Evolutionary conservation across 2,113 vertebrate genomes (phyloP).

Genomic region (Clarias batrachus): DNA sequence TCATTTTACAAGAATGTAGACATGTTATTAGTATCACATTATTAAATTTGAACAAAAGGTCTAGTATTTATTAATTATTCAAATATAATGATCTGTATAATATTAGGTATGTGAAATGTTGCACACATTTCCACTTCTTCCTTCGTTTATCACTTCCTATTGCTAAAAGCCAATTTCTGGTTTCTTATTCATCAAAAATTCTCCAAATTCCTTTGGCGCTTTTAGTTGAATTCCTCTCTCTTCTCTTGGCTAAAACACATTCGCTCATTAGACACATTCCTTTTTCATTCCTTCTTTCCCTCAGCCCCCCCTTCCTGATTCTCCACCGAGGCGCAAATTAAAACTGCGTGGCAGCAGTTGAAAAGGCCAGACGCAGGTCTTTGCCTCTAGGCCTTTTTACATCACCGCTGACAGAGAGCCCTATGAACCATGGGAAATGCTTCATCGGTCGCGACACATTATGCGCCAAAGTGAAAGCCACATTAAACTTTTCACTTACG

Average conservation of each 20-base stretch:
- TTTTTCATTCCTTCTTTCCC: constrained; percentile 7
- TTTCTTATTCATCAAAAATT: constrained; percentile 30
- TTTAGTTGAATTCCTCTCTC: constrained; percentile 19
- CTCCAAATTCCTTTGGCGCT: constrained; percentile 48
- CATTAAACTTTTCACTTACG: constrained; percentile 75
- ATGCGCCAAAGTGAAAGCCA: constrained; percentile 69
- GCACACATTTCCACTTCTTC: neutral
- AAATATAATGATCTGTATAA: neutral
- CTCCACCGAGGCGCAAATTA: constrained; percentile 64
- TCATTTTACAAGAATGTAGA: neutral
- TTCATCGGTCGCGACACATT: constrained; percentile 74
- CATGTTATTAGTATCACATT: neutral
- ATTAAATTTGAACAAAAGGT: neutral
- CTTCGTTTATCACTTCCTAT: neutral
- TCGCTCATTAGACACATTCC: constrained; percentile 45
- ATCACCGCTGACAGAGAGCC: constrained; percentile 71
- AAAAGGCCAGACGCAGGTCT: constrained; percentile 71
- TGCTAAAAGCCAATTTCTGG: neutral
- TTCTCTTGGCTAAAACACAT: constrained; percentile 23
- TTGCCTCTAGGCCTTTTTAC: constrained; percentile 71
- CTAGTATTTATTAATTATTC: neutral
- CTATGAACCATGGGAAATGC: constrained; percentile 74
- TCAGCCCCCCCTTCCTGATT: neutral
- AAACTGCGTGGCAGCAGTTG: constrained; percentile 69
- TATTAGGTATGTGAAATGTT: neutral